Base-by-base conservation (phyloP, 2,113 vertebrate species). In the Blennius ocellaris region DNA sequence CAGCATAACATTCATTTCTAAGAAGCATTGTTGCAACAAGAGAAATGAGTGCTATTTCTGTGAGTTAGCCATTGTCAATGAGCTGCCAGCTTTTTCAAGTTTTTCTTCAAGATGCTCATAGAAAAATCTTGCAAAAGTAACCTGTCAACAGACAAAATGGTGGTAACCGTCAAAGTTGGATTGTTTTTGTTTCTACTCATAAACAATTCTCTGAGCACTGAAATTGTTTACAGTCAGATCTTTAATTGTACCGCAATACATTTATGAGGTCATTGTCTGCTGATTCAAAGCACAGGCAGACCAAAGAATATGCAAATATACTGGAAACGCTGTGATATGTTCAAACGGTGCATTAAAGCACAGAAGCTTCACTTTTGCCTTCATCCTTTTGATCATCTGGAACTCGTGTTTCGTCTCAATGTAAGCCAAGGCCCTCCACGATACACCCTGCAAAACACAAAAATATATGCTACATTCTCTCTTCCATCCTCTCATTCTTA, bases 371-470 rank as follows among this genome's bases (percentile, higher is more conserved):
- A 48, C 65, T 72, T 81, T 50, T 73, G 58, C 73, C 50, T 78
- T 84, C 69, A 64, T 76, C 55, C 78, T 79, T 90, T 91, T 91
- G 88, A 91, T 91, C 87, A 87, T 86, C 69, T 51, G 40, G 65
- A 66, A 67, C 81, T 79, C 51, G 58, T 76, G 74, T 87, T 87
- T 75, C 70, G 71, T 64, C 81, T 79, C 51, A 63, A 87, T 89
- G 73, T 88, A 88, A 83, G 90, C 78, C 90, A 90, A 91, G 88
- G 90, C 72, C 87, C 85, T 49, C 73, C 81, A 76, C 53, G 71
- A 87, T 69, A 75, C 59, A 54, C 61, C 63, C 41, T 54, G 62
- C 69, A 66, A 30, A 67, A 76, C 66, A 76, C 54, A 45, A 77
- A 81, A 74, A 78, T 21, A 76, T 10, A 12, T 41, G 50, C 21